Base-by-base conservation (phyloP, 2,888 invertebrate species). In the Carterocephalus palaemon region DNA sequence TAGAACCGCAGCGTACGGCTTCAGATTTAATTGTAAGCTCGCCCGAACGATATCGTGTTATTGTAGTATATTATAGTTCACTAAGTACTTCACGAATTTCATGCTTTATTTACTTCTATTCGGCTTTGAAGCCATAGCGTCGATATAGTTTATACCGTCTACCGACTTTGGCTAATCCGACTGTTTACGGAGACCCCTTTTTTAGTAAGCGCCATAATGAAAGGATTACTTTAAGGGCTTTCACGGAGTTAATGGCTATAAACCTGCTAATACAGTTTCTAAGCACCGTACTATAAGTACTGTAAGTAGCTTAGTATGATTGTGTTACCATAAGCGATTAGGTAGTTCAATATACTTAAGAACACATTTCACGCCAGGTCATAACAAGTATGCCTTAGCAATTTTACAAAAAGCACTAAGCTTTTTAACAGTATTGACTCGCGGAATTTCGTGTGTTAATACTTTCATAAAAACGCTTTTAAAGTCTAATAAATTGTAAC, bases 21-120 rank as follows among this genome's bases (percentile, higher is more conserved):
- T 54, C 49, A 41, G 53, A 53, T 53, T 49, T 51, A 49, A 49
- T 48, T 52, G 47, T 47, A 48, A 51, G 49, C 47, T 43, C 13
- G 36, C 42, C 22, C 46, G 47, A 42, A 41, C 28, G 38, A 34
- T 46, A 47, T 9, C 39, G n/a, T n/a, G n/a, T n/a, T n/a, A n/a
- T n/a, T n/a, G n/a, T n/a, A n/a, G n/a, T n/a, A n/a, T 33, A 47
- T 45, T 38, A 33, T 48, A 28, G 5, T 32, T 7, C 12, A 9
- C 28, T 9, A 28, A 28, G 28, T 15, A 15, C 9, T 26, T 15
- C 15, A 28, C 13, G 28, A 28, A 28, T 28, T 28, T 28, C 7
- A 28, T 28, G 13, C 28, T 15, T 28, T 28, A 28, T 28, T 28
- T 28, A 28, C 28, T 28, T 28, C 15, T 28, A 28, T 28, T 28